Evolutionary conservation across 64 coral and sea anemone genomes (phyloP).

Genomic region (Catalaphyllia jardinei): DNA sequence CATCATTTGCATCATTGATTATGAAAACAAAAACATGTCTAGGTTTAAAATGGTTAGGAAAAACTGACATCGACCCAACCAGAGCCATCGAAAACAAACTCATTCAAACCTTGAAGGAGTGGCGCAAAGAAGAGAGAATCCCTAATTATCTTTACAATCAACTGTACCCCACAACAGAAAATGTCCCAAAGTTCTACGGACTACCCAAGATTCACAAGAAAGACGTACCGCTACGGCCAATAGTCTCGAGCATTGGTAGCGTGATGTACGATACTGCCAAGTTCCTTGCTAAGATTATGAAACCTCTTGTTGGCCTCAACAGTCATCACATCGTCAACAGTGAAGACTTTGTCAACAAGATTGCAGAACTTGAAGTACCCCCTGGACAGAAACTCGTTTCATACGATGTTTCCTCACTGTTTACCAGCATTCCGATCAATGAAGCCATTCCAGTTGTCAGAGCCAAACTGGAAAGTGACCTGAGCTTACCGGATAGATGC

Average conservation of each 20-base stretch:
- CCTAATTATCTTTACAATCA: slow-evolving; percentile 28
- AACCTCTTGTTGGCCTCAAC: neutral
- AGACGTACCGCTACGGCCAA: slow-evolving; percentile 40
- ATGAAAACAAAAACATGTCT: too few relatives aligned
- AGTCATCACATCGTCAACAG: slow-evolving; percentile 25
- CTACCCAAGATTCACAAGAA: slow-evolving; percentile 57
- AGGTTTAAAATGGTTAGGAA: too few relatives aligned
- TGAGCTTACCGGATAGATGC: slow-evolving; percentile 16
- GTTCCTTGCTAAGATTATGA: slow-evolving; percentile 26
- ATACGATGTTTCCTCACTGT: slow-evolving; percentile 45
- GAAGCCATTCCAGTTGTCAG: slow-evolving; percentile 16
- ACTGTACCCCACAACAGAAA: slow-evolving; percentile 42
- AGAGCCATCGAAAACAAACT: slow-evolving; percentile 37
- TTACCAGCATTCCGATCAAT: slow-evolving; percentile 51
- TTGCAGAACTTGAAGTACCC: slow-evolving; percentile 40
- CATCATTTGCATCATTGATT: too few relatives aligned
- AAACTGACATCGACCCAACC: slow-evolving; percentile 22
- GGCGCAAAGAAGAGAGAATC: too few relatives aligned
- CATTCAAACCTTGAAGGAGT: slow-evolving; percentile 39
- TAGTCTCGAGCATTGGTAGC: slow-evolving; percentile 42
- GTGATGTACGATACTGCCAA: slow-evolving; percentile 42
- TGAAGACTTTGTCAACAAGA: slow-evolving; percentile 37
- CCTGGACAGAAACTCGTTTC: slow-evolving; percentile 24
- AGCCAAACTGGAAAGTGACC: slow-evolving; percentile 24
- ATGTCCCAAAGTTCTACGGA: slow-evolving; percentile 51